A percentile compares a stretch with the other conserved stretches of the same genome.
Conservation (phyloP, 2,797 vertebrate genomes). For the Ispidina lecontei region DNA sequence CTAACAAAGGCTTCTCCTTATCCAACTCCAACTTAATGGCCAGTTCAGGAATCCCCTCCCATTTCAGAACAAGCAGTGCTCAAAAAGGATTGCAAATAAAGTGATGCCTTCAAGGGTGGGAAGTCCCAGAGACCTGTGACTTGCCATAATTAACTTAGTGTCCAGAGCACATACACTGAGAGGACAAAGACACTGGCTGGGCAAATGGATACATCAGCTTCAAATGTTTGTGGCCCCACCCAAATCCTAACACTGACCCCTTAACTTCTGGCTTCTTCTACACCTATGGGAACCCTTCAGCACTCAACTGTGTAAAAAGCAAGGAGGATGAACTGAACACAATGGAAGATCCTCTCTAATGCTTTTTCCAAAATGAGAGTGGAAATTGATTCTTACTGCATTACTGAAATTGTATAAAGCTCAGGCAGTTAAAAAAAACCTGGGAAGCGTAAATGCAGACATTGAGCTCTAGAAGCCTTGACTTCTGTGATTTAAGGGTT, state of each 20-base stretch:
- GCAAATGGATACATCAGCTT: not conserved
- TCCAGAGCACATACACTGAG: not conserved
- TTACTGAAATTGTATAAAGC: not conserved
- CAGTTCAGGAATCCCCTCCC: not conserved
- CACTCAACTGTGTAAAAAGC: not conserved
- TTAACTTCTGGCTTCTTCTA: not conserved
- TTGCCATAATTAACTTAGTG: not conserved
- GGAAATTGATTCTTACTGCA: not conserved
- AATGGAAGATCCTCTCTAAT: not conserved
- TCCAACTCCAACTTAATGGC: not conserved
- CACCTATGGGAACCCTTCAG: not conserved
- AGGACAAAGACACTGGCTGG: not conserved
- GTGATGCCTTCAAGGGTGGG: not conserved
- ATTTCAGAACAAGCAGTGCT: not conserved
- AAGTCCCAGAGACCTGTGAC: not conserved
- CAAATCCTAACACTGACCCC: not conserved
- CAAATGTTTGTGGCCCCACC: not conserved
- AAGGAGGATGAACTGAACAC: not conserved
- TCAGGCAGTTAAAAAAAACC: not conserved
- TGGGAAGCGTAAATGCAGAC: not conserved
- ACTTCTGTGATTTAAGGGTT: not conserved
- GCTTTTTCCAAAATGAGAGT: not conserved
- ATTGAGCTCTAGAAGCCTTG: not conserved
- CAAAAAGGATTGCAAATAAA: constrained; percentile 30
- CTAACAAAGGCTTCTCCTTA: constrained; percentile 11